A percentile compares a stretch with the other conserved stretches of the same genome.
phyloP scores from a whole-genome alignment of 2,797 vertebrate species.

The Argya squamiceps region DNA sequence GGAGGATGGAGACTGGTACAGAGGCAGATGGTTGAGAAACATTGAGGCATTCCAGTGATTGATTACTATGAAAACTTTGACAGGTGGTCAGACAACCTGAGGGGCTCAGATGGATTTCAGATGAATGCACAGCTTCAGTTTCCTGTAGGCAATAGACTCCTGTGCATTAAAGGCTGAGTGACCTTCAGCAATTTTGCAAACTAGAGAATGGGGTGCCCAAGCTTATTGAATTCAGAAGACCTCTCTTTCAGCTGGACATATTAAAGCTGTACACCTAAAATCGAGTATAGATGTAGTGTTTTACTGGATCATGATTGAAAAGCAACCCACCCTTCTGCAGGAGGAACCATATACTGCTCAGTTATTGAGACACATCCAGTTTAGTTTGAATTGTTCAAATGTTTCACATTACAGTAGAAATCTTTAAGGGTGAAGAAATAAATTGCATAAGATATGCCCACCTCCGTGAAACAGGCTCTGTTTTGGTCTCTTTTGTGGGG shows the following conservation, averaged over 20 bases:
- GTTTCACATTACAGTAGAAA: not conserved
- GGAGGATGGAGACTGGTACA: not conserved
- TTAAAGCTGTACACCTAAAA: not conserved
- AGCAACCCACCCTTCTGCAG: not conserved
- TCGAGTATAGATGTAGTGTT: not conserved
- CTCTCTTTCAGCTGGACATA: not conserved
- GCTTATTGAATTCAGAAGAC: not conserved
- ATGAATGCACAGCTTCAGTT: not conserved
- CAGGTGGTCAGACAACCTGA: not conserved
- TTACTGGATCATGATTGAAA: fast-evolving
- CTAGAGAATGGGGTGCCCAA: not conserved
- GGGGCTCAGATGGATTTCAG: slow-evolving; percentile 16
- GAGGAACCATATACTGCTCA: not conserved
- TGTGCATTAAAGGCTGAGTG: not conserved
- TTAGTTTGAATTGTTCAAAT: not conserved
- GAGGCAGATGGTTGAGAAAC: not conserved
- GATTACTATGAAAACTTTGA: not conserved
- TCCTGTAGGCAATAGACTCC: not conserved
- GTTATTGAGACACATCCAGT: not conserved
- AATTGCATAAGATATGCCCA: not conserved
- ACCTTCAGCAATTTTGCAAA: not conserved
- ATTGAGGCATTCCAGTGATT: not conserved
- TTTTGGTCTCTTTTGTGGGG: not conserved
- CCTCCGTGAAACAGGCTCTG: not conserved
- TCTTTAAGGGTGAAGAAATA: not conserved